Evolutionary conservation across 2,888 invertebrate species (phyloP).

Genomic region (Neoitamus cyanurus): DNA sequence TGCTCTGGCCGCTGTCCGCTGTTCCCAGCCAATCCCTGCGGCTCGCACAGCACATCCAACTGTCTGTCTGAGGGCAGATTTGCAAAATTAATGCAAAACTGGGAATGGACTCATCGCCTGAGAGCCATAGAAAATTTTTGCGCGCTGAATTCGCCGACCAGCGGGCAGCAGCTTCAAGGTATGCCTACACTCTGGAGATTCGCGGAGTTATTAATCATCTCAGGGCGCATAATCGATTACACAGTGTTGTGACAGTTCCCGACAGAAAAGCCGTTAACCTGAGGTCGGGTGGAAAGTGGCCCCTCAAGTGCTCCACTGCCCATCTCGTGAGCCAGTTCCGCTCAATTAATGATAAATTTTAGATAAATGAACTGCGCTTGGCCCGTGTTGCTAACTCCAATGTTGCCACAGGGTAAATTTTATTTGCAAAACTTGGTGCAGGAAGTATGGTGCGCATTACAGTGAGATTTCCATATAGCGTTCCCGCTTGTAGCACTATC

Average conservation of each 20-base stretch:
- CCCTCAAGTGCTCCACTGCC: background rate
- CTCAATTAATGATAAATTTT: slow-evolving; percentile 42
- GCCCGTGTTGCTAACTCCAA: background rate
- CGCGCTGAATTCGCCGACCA: background rate
- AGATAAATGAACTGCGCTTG: slow-evolving; percentile 28
- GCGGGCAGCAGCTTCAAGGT: background rate
- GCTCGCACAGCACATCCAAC: too few relatives aligned
- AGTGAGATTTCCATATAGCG: too few relatives aligned
- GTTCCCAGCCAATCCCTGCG: too few relatives aligned
- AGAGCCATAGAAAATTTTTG: slow-evolving; percentile 9
- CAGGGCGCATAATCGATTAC: slow-evolving; percentile 37
- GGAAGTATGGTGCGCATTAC: too few relatives aligned
- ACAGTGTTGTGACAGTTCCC: slow-evolving; percentile 40
- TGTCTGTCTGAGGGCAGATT: slow-evolving; percentile 24
- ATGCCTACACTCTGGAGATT: background rate
- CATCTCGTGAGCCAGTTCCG: background rate
- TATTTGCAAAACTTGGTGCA: background rate
- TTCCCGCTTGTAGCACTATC: too few relatives aligned
- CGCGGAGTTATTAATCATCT: slow-evolving; percentile 24
- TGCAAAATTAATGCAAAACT: slow-evolving; percentile 27
- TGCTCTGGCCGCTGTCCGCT: background rate
- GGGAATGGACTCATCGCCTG: slow-evolving; percentile 16
- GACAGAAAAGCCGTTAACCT: slow-evolving; percentile 8
- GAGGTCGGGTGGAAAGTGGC: background rate
- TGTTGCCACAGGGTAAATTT: background rate